Evolutionary conservation across 2,797 vertebrate species (phyloP).

Genomic region (Cottoperca gobio): DNA sequence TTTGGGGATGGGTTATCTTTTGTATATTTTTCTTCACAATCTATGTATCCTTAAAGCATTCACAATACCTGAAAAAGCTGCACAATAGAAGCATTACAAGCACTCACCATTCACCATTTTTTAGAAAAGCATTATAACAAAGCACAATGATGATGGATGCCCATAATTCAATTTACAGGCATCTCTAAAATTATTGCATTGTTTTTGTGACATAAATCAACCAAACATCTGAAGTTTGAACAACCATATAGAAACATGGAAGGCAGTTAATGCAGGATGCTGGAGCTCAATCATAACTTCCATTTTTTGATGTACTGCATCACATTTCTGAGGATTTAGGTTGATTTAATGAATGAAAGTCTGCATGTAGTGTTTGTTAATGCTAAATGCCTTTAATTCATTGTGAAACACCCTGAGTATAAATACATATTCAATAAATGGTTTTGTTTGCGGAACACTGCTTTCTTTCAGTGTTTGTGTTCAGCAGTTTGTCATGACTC

Average conservation of each 20-base stretch:
- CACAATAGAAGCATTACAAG: background rate
- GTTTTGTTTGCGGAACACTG: background rate
- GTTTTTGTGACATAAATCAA: background rate
- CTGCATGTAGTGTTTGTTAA: background rate
- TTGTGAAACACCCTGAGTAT: background rate
- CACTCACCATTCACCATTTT: slow-evolving; percentile 1
- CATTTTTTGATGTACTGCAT: background rate
- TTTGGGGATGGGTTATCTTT: background rate
- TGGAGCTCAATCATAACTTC: background rate
- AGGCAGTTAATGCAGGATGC: background rate
- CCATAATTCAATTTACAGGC: background rate
- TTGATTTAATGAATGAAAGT: background rate
- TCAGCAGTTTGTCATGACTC: no score
- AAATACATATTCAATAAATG: slow-evolving; percentile 1
- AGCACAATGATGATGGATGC: background rate
- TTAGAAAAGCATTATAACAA: no score
- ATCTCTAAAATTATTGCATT: background rate
- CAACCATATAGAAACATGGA: background rate
- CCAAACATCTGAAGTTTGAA: background rate
- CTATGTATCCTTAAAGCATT: background rate
- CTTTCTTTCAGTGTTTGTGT: no score
- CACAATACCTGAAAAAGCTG: background rate
- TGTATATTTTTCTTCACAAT: no score
- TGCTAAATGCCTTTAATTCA: background rate
- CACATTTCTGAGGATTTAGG: background rate